Evolutionary conservation across 1,140 invertebrate genomes (phyloP).

Genomic region (Drosophila obscura): DNA sequence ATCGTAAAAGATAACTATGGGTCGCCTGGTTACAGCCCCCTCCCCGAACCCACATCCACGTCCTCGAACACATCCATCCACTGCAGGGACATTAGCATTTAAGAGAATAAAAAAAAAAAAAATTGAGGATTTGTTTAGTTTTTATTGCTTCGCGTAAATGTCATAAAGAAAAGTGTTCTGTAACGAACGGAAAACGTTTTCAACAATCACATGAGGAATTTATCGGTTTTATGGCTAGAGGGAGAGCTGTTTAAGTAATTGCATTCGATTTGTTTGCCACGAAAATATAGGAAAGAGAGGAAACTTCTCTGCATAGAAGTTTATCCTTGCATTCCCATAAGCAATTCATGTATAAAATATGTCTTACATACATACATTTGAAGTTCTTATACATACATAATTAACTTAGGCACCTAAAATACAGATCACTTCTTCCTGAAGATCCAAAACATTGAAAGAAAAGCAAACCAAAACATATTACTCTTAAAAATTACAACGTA

Average conservation of each 20-base stretch:
- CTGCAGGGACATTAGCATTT: slow-evolving; percentile 52
- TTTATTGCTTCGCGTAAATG: slow-evolving; percentile 58
- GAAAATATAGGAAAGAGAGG: not conserved
- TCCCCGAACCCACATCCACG: slow-evolving; percentile 19
- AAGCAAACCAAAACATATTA: too few relatives aligned
- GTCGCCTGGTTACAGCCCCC: slow-evolving; percentile 22
- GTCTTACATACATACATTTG: too few relatives aligned
- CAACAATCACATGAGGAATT: slow-evolving; percentile 20
- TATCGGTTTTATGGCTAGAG: slow-evolving; percentile 41
- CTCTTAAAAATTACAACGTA: too few relatives aligned
- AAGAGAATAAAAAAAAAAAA: slow-evolving; percentile 23
- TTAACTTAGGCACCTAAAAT: too few relatives aligned
- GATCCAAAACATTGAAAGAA: too few relatives aligned
- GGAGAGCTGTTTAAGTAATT: slow-evolving; percentile 59
- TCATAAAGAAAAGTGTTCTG: slow-evolving; percentile 54
- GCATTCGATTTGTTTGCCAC: slow-evolving; percentile 43
- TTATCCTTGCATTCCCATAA: too few relatives aligned
- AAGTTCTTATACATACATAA: too few relatives aligned
- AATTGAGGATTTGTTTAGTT: slow-evolving; percentile 53
- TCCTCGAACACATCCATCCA: slow-evolving; percentile 16
- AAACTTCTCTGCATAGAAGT: too few relatives aligned
- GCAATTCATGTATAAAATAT: too few relatives aligned
- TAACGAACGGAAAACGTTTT: slow-evolving; percentile 26
- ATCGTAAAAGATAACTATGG: slow-evolving; percentile 22
- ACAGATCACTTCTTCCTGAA: too few relatives aligned